Evolutionary conservation across 2,113 vertebrate species (phyloP).

Genomic region (Limnothrissa miodon): DNA sequence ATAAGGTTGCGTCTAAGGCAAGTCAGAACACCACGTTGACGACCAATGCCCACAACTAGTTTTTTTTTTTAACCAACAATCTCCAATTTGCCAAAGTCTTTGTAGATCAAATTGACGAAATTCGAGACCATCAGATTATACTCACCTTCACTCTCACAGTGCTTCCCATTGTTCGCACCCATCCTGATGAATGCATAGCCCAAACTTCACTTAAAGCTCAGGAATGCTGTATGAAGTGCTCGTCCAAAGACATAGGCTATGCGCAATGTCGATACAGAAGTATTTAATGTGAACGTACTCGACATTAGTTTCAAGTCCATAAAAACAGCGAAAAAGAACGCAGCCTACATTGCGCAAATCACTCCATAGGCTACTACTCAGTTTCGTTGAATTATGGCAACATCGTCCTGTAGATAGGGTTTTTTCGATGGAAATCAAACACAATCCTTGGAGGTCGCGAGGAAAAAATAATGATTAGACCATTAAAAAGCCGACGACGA

Average conservation of each 20-base stretch:
- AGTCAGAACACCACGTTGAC: background rate
- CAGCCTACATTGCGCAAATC: background rate
- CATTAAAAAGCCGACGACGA: background rate
- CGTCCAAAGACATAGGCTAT: background rate
- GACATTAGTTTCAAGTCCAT: background rate
- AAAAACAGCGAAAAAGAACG: background rate
- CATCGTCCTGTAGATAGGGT: background rate
- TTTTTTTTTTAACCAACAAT: no score
- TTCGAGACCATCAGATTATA: background rate
- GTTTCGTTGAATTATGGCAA: background rate
- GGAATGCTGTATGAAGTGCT: slow-evolving; percentile 35
- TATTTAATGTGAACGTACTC: background rate
- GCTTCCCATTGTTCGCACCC: slow-evolving; percentile 98
- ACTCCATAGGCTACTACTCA: background rate
- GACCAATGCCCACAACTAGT: no score
- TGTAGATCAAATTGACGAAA: background rate
- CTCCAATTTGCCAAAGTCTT: no score
- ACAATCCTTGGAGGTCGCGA: background rate
- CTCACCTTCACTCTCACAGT: slow-evolving; percentile 93
- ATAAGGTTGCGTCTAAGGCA: background rate
- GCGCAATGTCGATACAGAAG: background rate
- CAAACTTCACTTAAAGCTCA: slow-evolving; percentile 49
- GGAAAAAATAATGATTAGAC: background rate
- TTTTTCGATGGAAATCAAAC: background rate
- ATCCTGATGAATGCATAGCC: slow-evolving; percentile 90